Percentiles rank a stretch among this genome's conserved stretches.
Conservation (phyloP, 1,140 invertebrate species). For the Spodoptera frugiperda region DNA sequence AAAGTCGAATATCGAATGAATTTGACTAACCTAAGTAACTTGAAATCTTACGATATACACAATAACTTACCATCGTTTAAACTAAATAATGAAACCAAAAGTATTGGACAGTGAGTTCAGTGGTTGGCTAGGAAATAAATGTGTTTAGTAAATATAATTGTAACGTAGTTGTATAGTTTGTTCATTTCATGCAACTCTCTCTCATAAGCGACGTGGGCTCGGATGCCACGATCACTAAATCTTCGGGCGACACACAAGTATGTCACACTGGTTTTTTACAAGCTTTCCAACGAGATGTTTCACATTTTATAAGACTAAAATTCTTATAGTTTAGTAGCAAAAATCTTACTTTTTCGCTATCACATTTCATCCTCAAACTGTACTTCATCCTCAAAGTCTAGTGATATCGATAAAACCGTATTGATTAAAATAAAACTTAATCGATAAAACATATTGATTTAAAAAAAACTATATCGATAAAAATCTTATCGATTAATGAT, state of each 20-base stretch:
- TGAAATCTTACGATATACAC: not conserved
- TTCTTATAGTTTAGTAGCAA: too few species aligned
- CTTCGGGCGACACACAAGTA: constrained; percentile 83
- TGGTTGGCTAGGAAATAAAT: not conserved
- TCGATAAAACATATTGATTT: too few species aligned
- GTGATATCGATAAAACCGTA: too few species aligned
- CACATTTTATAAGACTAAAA: too few species aligned
- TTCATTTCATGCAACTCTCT: constrained; percentile 85
- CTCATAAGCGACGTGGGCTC: constrained; percentile 83
- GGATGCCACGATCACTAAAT: constrained; percentile 82
- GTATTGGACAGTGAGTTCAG: not conserved
- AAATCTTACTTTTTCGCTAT: too few species aligned
- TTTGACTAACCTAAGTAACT: too few species aligned
- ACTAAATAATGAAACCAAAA: not conserved
- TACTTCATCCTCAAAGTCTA: not conserved
- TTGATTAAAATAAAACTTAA: too few species aligned
- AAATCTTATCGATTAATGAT: too few species aligned
- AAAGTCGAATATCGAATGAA: too few species aligned
- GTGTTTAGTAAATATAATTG: constrained; percentile 44
- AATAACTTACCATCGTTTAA: constrained; percentile 24
- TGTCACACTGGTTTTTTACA: constrained; percentile 56
- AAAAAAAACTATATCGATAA: too few species aligned
- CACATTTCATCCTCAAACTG: not conserved
- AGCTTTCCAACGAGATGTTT: constrained; percentile 5
- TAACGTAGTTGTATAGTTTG: constrained; percentile 82